These are phyloP conservation scores for Thaumetopoea pityocampa DNA, from an alignment of 1,140 invertebrate species.

Conservation along the genomic window DNA sequence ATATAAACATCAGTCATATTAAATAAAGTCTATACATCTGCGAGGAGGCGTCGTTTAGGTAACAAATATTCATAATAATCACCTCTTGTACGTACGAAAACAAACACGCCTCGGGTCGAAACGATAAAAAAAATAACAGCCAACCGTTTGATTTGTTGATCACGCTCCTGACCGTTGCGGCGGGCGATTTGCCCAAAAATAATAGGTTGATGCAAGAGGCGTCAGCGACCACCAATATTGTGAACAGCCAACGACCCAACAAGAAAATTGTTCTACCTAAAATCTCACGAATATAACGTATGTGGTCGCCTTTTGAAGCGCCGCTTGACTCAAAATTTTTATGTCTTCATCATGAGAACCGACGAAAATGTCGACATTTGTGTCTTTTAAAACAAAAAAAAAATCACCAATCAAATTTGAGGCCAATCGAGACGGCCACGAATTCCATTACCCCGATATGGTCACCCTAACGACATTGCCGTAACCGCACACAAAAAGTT, in stretches of 20 bases:
- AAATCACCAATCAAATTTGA: constrained; percentile 45
- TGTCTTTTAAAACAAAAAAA: constrained; percentile 31
- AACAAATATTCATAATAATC: constrained; percentile 60
- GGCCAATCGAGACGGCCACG: constrained; percentile 34
- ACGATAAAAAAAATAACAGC: constrained; percentile 26
- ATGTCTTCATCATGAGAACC: constrained; percentile 72
- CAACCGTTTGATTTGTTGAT: constrained; percentile 59
- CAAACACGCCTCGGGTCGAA: constrained; percentile 53
- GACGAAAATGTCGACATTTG: constrained; percentile 36
- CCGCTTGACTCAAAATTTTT: constrained; percentile 64
- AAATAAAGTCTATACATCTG: constrained; percentile 35
- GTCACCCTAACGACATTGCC: constrained; percentile 63
- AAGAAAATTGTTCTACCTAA: constrained; percentile 45
- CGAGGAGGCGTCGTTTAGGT: constrained; percentile 39
- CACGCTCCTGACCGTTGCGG: constrained; percentile 45
- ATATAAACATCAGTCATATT: constrained; percentile 24
- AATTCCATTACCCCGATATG: constrained; percentile 52
- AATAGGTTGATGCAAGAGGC: constrained; percentile 61
- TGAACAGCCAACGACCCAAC: constrained; percentile 31
- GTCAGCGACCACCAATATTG: constrained; percentile 67
- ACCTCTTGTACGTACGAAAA: constrained; percentile 58
- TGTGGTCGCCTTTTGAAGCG: constrained; percentile 62
- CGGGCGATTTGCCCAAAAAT: constrained; percentile 56
- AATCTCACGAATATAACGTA: constrained; percentile 56
- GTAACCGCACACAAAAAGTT: constrained; percentile 51